Conservation (phyloP, 2,113 vertebrate genomes). For the Antechinus stuartii region DNA sequence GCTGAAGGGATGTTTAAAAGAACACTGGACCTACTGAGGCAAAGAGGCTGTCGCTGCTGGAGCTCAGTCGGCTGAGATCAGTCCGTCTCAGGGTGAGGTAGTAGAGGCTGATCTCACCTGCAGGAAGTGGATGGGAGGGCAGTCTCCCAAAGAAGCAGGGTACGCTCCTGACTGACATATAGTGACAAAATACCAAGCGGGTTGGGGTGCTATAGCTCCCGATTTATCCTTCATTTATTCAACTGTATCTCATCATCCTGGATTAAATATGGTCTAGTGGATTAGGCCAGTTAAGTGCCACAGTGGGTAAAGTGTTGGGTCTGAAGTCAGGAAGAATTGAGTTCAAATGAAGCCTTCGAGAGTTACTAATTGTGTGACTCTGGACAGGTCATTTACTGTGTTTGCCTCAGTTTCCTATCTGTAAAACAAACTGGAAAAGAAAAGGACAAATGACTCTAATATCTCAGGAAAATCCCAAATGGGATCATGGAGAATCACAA, state of each 20-base stretch:
- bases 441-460: not conserved
- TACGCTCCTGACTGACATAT: not conserved
- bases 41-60: slow-evolving; percentile 24
- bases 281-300: not conserved
- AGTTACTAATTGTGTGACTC: not conserved
- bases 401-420: not conserved
- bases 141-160: not conserved
- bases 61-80: slow-evolving; percentile 43
- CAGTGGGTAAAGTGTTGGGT: no score
- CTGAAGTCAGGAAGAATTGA: not conserved
- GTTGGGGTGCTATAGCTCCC: not conserved
- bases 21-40: slow-evolving; percentile 9
- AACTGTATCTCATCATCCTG: not conserved
- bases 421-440: not conserved
- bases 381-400: not conserved
- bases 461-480: not conserved
- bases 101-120: slow-evolving; percentile 45
- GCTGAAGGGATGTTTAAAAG: slow-evolving; percentile 42
- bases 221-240: slow-evolving; percentile 27
- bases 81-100: slow-evolving; percentile 48
- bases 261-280: not conserved
- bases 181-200: slow-evolving; percentile 44
- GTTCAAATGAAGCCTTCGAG: not conserved
- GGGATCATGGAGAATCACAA: not conserved
- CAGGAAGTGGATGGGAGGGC: not conserved